Conservation (phyloP, 1,140 invertebrate species). For the Conus ventricosus region DNA sequence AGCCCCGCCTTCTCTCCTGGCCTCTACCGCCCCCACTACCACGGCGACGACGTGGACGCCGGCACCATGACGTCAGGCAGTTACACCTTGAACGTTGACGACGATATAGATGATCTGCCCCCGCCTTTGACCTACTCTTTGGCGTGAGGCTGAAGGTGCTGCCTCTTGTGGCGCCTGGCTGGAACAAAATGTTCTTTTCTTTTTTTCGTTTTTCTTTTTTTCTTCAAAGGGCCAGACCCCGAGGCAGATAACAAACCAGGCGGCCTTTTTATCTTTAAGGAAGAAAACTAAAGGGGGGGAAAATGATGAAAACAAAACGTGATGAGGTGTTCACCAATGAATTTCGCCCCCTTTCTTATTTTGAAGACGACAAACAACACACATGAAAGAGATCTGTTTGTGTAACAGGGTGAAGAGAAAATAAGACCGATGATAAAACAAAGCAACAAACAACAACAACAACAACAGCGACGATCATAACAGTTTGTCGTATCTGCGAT, state of each 20-base stretch:
- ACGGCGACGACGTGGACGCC: slow-evolving; percentile 48
- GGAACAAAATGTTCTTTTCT: background rate
- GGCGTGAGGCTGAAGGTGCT: background rate
- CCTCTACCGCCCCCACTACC: slow-evolving; percentile 8
- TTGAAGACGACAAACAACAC: too few relatives aligned
- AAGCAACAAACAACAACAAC: too few relatives aligned
- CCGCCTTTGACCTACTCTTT: slow-evolving; percentile 26
- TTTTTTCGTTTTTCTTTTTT: too few relatives aligned
- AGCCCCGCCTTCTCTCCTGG: background rate
- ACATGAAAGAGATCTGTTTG: too few relatives aligned
- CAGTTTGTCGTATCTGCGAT: too few relatives aligned
- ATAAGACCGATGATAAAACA: too few relatives aligned
- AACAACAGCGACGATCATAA: too few relatives aligned
- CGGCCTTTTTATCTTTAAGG: background rate
- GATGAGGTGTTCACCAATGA: too few relatives aligned
- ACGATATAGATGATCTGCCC: slow-evolving; percentile 42
- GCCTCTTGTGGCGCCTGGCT: background rate
- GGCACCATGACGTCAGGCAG: slow-evolving; percentile 54
- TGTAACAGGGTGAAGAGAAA: too few relatives aligned
- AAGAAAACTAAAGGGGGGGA: too few relatives aligned
- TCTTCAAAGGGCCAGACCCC: background rate
- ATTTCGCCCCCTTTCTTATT: too few relatives aligned
- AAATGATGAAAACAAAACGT: too few relatives aligned
- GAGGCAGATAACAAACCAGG: background rate
- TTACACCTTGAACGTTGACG: slow-evolving; percentile 50